Base-by-base conservation (phyloP, 2,888 invertebrate species). In the Agrochola lychnidis region DNA sequence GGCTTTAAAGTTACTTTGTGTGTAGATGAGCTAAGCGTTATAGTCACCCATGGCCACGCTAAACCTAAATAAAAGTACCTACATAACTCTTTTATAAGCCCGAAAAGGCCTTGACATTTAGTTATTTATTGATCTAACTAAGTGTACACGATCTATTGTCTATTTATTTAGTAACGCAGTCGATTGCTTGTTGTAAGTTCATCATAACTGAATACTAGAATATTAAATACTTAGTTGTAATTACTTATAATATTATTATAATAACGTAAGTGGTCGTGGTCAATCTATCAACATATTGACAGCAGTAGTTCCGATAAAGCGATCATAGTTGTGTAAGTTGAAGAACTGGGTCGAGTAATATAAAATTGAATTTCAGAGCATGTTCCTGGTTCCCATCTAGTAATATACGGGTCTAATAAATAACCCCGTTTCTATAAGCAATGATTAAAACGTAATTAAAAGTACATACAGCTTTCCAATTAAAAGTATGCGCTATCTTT, bases 121-220 rank as follows among this genome's bases (percentile, higher is more conserved):
- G 70, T 66, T 76, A 85, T 86, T 86, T 90, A 89, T 91, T 77
- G 84, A 88, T 88, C 83, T 73, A 76, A n/a, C 45, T 59, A 61
- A 70, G 70, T 45, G 64, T 36, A 62, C 70, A 59, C 61, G 51
- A 75, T 68, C 64, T 76, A 70, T 56, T 72, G 66, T 71, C 77
- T 81, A 12, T 56, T 72, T 81, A 12, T 56, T 72, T 68, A 42
- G 59, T 66, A 42, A 53, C 16, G 36, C 61, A 68, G 56, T 57
- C 40, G 16, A 16, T 6, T 40, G 12, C 5, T 40, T 48, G 25
- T 40, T 69, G 10, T 40, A 19, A 25, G 42, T 40, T 67, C 51
- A 25, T 36, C 12, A 22, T 56, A 53, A 70, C 10, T 16, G 30
- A 45, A 25, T 12, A 36, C 36, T 36, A 2, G n/a, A 36, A n/a